Conservation (phyloP, 2,888 invertebrate genomes). For the Nyleta sp. region DNA sequence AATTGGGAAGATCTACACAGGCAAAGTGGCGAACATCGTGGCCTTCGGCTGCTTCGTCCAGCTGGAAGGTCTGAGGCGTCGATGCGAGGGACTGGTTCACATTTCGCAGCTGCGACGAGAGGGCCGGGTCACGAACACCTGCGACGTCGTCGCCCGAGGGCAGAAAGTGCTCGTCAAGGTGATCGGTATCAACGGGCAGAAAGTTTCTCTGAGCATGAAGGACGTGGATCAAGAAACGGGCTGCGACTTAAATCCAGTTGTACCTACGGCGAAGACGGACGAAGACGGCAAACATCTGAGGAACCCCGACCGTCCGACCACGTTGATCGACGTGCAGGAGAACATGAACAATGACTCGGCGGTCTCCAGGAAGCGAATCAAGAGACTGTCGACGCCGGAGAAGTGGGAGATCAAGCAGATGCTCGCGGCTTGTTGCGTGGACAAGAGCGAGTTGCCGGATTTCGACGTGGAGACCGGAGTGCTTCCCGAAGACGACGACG, state of each 20-base stretch:
- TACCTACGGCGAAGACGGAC: constrained; percentile 86
- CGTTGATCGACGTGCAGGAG: constrained; percentile 82
- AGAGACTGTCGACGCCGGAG: constrained; percentile 97
- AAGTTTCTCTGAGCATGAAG: constrained; percentile 97
- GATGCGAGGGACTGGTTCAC: constrained; percentile 98
- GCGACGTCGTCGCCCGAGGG: constrained; percentile 95
- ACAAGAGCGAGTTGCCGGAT: constrained; percentile 93
- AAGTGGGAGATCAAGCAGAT: constrained; percentile 98
- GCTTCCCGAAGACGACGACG: constrained; percentile 94
- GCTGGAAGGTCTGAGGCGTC: constrained; percentile 93
- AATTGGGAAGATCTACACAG: constrained; percentile 94
- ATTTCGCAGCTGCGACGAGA: constrained; percentile 95
- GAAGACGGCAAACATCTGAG: constrained; percentile 88
- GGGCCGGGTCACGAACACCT: constrained; percentile 96
- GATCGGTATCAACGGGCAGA: constrained; percentile 95
- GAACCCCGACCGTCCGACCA: constrained; percentile 95
- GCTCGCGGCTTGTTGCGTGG: constrained; percentile 79
- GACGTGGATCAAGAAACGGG: constrained; percentile 98
- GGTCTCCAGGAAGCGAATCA: constrained; percentile 88
- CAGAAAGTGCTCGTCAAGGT: constrained; percentile 95
- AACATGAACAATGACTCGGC: no score
- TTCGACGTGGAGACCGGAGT: constrained; percentile 98
- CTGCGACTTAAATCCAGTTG: constrained; percentile 95
- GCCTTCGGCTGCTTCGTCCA: constrained; percentile 99
- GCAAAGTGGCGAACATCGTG: constrained; percentile 97